Evolutionary conservation across 2,113 vertebrate genomes (phyloP).

Genomic region (Prionailurus bengalensis): DNA sequence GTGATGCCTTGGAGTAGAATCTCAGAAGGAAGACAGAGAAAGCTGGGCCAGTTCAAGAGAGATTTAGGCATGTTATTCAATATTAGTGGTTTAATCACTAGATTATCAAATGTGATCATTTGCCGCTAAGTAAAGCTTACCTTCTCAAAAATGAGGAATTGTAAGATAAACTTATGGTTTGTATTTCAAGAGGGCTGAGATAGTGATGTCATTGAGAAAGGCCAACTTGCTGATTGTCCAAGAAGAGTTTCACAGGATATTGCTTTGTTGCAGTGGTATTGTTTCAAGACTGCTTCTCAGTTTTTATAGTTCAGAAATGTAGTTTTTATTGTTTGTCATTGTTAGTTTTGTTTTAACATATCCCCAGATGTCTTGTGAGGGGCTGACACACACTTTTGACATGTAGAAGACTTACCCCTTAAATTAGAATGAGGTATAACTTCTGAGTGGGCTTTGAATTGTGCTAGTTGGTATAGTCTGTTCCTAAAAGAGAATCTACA

Average conservation of each 20-base stretch:
- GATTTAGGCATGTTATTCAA: not conserved
- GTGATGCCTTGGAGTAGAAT: not conserved
- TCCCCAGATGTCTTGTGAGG: not conserved
- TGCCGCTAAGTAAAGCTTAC: not conserved
- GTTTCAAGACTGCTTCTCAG: not conserved
- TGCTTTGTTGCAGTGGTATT: not conserved
- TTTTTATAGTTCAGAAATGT: slow-evolving; percentile 27
- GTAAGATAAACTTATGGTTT: not conserved
- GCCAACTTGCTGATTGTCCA: not conserved
- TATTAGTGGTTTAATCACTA: not conserved
- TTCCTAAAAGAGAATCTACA: not conserved
- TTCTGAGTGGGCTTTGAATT: slow-evolving; percentile 42
- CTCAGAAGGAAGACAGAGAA: not conserved
- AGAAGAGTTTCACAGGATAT: not conserved
- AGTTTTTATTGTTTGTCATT: not conserved
- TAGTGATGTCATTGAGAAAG: not conserved
- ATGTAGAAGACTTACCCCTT: not conserved
- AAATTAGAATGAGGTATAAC: slow-evolving; percentile 23
- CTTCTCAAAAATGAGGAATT: slow-evolving; percentile 25
- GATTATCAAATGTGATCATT: slow-evolving; percentile 1
- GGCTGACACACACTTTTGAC: not conserved
- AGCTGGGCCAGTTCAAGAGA: not conserved
- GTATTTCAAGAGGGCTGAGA: not conserved
- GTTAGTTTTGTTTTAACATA: slow-evolving; percentile 35
- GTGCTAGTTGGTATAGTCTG: not conserved